These are phyloP conservation scores for Cantharis rustica DNA, from an alignment of 2,888 invertebrate species.

Conservation along the genomic window DNA sequence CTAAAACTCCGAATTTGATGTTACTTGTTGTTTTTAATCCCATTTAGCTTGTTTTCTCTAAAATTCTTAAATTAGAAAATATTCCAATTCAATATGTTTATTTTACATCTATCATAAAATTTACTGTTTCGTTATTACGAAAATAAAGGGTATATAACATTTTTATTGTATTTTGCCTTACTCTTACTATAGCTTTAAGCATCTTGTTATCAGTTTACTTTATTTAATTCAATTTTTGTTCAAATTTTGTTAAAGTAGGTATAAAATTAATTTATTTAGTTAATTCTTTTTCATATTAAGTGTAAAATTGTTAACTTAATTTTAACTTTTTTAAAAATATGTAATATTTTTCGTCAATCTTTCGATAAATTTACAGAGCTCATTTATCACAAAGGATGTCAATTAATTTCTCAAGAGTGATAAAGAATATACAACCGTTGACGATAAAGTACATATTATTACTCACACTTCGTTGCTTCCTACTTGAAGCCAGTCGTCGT, in stretches of 20 bases:
- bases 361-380: background rate
- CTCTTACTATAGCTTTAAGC: background rate
- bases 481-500: background rate
- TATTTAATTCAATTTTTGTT: background rate
- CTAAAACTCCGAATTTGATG: conserved; percentile 32
- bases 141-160: background rate
- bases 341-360: background rate
- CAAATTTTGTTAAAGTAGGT: background rate
- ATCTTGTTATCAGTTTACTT: background rate
- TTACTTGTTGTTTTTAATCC: conserved; percentile 13
- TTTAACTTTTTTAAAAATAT: background rate
- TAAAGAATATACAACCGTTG: background rate
- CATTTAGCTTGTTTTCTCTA: conserved; percentile 2
- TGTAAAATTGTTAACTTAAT: background rate
- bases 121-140: background rate
- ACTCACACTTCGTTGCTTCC: background rate
- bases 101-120: background rate
- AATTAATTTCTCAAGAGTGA: background rate
- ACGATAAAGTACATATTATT: background rate
- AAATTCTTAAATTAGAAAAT: conserved; percentile 5
- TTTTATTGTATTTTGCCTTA: background rate
- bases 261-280: background rate
- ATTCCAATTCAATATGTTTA: background rate
- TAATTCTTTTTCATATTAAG: background rate
- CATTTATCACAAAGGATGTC: background rate